These are phyloP conservation scores for Drosophila nebulosa DNA, from an alignment of 1,140 invertebrate genomes.

Conservation along the genomic window DNA sequence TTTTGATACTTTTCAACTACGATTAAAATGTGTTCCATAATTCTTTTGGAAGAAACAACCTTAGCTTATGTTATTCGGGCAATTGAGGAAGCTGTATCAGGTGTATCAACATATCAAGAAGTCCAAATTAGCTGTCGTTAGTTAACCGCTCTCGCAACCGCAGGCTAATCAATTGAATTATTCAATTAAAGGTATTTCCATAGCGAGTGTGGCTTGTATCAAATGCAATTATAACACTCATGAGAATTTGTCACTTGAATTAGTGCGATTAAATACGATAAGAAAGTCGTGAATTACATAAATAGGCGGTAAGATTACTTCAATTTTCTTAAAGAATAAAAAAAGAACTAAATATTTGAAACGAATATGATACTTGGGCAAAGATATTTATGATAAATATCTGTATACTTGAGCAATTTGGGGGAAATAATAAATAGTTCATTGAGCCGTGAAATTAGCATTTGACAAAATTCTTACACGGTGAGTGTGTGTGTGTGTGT, in stretches of 20 bases:
- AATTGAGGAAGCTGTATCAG: too few species aligned
- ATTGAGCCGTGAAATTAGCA: conserved; percentile 75
- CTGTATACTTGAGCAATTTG: neutral
- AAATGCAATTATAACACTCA: neutral
- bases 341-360: neutral
- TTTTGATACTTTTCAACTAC: too few species aligned
- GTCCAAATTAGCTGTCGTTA: neutral
- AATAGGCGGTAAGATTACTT: too few species aligned
- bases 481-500: conserved; percentile 17
- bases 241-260: neutral
- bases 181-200: neutral
- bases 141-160: neutral
- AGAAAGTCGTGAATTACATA: neutral
- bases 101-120: too few species aligned
- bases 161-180: neutral
- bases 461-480: conserved; percentile 60
- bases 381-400: neutral
- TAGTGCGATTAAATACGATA: neutral
- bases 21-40: too few species aligned
- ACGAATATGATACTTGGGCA: neutral
- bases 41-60: too few species aligned
- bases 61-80: too few species aligned
- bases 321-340: neutral
- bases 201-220: neutral
- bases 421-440: conserved; percentile 4